phyloP scores from a whole-genome alignment of 1,140 invertebrate genomes.

The Rhynchophorus ferrugineus region DNA sequence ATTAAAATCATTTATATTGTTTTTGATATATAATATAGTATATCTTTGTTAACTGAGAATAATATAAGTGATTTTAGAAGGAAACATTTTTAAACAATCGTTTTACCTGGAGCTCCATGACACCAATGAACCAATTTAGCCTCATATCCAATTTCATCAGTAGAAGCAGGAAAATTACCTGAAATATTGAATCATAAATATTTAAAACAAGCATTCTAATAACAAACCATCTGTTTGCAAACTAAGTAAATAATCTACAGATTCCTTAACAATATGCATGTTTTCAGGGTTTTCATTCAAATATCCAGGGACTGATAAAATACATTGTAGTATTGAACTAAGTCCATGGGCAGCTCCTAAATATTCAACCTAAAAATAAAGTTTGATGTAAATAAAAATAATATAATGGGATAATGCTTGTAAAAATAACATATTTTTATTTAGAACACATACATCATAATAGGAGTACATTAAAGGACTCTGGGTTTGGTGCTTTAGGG shows the following conservation, averaged over 20 bases:
- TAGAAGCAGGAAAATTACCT: constrained; percentile 74
- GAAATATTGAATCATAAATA: constrained; percentile 15
- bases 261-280: constrained; percentile 47
- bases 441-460: constrained; percentile 53
- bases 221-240: constrained; percentile 45
- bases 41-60: background rate
- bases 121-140: constrained; percentile 81
- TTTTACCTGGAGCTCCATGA: constrained; percentile 73
- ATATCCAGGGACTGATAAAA: constrained; percentile 59
- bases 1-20: too few species aligned
- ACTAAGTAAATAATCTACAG: constrained; percentile 55
- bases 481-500: constrained; percentile 48
- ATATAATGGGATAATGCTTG: too few species aligned
- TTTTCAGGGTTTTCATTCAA: constrained; percentile 46
- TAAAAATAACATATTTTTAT: too few species aligned
- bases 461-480: constrained; percentile 79
- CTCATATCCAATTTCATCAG: constrained; percentile 56
- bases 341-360: constrained; percentile 76
- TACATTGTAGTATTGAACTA: constrained; percentile 54
- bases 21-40: too few species aligned
- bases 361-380: constrained; percentile 56
- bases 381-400: background rate
- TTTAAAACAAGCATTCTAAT: background rate
- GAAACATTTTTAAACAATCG: background rate
- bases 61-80: background rate